Conservation (phyloP, 2,113 vertebrate species). For the Ochotona curzoniae region DNA sequence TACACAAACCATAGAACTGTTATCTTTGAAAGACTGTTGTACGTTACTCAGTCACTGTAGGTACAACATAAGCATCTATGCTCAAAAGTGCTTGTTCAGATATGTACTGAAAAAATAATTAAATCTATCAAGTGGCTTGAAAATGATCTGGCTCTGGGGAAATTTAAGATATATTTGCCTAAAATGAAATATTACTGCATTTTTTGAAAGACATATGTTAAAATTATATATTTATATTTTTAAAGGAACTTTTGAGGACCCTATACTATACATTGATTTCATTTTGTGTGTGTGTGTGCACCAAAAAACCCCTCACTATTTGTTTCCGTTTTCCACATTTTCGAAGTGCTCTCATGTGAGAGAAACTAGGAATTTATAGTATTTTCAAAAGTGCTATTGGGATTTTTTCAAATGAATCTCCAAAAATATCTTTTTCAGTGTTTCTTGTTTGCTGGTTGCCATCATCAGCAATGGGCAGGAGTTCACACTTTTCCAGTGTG, state of each 20-base stretch:
- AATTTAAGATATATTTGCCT: slow-evolving; percentile 44
- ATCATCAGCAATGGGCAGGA: background rate
- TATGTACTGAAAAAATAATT: slow-evolving; percentile 50
- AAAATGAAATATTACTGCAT: slow-evolving; percentile 62
- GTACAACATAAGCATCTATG: slow-evolving; percentile 64
- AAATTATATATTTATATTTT: slow-evolving; percentile 46
- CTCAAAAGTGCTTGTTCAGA: slow-evolving; percentile 59
- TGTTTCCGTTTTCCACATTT: no score
- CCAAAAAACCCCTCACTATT: no score
- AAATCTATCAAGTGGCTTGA: slow-evolving; percentile 52
- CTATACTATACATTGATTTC: no score
- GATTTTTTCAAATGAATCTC: background rate
- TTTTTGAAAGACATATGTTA: slow-evolving; percentile 34
- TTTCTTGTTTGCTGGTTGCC: background rate
- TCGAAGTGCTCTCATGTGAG: background rate
- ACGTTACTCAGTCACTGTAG: slow-evolving; percentile 73
- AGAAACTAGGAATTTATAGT: slow-evolving; percentile 58
- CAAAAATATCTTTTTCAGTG: background rate
- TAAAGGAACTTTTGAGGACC: no score
- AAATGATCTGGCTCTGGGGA: slow-evolving; percentile 70
- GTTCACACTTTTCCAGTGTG: background rate
- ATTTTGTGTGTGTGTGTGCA: no score
- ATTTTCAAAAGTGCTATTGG: background rate
- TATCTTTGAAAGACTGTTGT: slow-evolving; percentile 63
- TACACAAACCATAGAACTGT: slow-evolving; percentile 46